A percentile compares a stretch with the other conserved stretches of the same genome.
Conservation (phyloP, 2,888 invertebrate genomes). For the Ecliptopera silaceata region DNA sequence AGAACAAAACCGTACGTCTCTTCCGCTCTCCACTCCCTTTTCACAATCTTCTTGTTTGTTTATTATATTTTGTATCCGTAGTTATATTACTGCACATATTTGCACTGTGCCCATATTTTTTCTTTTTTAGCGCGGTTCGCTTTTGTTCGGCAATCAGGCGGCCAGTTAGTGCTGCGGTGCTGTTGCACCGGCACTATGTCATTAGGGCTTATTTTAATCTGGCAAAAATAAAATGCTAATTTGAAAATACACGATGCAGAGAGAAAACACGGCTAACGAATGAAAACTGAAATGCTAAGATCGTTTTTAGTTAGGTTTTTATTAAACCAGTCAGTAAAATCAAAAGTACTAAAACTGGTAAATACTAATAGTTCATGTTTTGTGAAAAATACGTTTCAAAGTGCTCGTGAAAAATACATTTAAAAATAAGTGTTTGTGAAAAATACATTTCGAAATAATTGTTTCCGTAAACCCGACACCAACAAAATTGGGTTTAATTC, state of each 20-base stretch:
- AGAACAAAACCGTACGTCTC: too few relatives aligned
- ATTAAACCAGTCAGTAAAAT: too few relatives aligned
- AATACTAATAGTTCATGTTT: too few relatives aligned
- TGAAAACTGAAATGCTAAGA: too few relatives aligned
- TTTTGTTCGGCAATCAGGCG: constrained; percentile 21
- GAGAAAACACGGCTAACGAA: too few relatives aligned
- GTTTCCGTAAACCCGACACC: background rate
- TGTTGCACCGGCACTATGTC: background rate
- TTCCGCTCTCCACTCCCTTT: too few relatives aligned
- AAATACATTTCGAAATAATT: too few relatives aligned
- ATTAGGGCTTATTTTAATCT: background rate
- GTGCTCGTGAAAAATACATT: background rate
- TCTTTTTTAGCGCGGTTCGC: constrained; percentile 14
- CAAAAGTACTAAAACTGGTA: too few relatives aligned
- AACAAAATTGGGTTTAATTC: constrained; percentile 2
- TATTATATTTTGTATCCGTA: background rate
- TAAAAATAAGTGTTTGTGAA: constrained; percentile 1
- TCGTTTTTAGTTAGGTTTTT: too few relatives aligned
- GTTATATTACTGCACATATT: background rate
- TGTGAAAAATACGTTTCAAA: too few relatives aligned
- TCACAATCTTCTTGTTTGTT: too few relatives aligned
- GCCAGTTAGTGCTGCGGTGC: constrained; percentile 3
- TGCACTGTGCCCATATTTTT: constrained; percentile 7
- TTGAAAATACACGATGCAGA: background rate
- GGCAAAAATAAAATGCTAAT: background rate